These are phyloP conservation scores for Carcina quercana DNA, from an alignment of 2,888 invertebrate species.

Conservation along the genomic window DNA sequence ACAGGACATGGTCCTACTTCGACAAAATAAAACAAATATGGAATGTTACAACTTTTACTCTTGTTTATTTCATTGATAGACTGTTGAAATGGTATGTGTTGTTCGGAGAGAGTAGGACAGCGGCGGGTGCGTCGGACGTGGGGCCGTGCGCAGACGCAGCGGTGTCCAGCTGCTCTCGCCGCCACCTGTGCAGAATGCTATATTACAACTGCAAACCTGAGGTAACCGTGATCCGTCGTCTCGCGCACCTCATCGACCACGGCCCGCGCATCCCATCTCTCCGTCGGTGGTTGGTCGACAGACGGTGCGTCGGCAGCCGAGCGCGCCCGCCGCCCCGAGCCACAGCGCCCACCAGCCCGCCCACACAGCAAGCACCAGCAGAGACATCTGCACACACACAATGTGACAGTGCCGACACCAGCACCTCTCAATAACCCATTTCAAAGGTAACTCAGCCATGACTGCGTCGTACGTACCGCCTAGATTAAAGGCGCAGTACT, in stretches of 20 bases:
- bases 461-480: not conserved
- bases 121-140: too few relatives aligned
- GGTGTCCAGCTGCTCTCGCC: not conserved
- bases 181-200: not conserved
- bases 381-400: not conserved
- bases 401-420: not conserved
- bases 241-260: too few relatives aligned
- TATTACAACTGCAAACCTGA: too few relatives aligned
- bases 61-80: too few relatives aligned
- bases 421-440: not conserved
- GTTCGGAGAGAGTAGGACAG: too few relatives aligned
- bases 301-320: not conserved
- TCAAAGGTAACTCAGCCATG: not conserved
- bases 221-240: too few relatives aligned
- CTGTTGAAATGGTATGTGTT: too few relatives aligned
- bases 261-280: too few relatives aligned
- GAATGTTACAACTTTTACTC: too few relatives aligned
- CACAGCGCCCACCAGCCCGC: not conserved
- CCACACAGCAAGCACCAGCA: not conserved
- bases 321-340: not conserved
- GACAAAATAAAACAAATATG: too few relatives aligned
- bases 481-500: not conserved
- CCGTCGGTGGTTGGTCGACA: not conserved
- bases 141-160: not conserved
- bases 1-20: too few relatives aligned